Percentiles rank a stretch among this genome's conserved stretches.
These are phyloP conservation scores for Apotomis turbidana DNA, from an alignment of 2,888 invertebrate genomes.

Conservation along the genomic window DNA sequence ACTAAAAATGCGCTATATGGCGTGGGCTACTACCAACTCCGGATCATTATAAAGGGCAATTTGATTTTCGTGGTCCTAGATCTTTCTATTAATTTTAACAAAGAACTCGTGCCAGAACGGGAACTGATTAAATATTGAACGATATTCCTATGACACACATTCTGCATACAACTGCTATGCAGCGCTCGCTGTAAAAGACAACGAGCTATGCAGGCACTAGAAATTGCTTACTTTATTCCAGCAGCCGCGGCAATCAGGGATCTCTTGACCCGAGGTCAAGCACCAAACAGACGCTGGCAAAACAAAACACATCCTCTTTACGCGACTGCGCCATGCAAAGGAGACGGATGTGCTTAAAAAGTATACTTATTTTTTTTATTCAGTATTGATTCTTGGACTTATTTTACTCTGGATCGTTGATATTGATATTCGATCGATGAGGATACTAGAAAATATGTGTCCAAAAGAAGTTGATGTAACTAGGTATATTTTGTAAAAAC, in stretches of 20 bases:
- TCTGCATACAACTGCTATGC: conserved; percentile 11
- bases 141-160: conserved; percentile 2
- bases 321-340: too few species aligned
- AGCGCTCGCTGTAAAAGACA: conserved; percentile 34
- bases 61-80: not conserved
- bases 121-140: not conserved
- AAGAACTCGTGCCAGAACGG: not conserved
- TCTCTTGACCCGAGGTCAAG: conserved; percentile 75
- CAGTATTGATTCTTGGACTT: too few species aligned
- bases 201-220: conserved; percentile 35
- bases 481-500: too few species aligned
- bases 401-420: too few species aligned
- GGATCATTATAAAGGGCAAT: too few species aligned
- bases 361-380: too few species aligned
- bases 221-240: conserved; percentile 54
- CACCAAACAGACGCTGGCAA: conserved; percentile 63
- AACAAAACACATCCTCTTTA: conserved; percentile 49
- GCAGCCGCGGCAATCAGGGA: conserved; percentile 64
- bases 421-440: too few species aligned
- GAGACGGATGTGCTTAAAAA: too few species aligned
- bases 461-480: too few species aligned
- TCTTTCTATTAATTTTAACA: not conserved
- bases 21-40: too few species aligned
- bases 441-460: too few species aligned
- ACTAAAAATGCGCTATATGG: too few species aligned